Conservation (phyloP, 2,888 invertebrate species). For the Pollenia griseotomentosa region DNA sequence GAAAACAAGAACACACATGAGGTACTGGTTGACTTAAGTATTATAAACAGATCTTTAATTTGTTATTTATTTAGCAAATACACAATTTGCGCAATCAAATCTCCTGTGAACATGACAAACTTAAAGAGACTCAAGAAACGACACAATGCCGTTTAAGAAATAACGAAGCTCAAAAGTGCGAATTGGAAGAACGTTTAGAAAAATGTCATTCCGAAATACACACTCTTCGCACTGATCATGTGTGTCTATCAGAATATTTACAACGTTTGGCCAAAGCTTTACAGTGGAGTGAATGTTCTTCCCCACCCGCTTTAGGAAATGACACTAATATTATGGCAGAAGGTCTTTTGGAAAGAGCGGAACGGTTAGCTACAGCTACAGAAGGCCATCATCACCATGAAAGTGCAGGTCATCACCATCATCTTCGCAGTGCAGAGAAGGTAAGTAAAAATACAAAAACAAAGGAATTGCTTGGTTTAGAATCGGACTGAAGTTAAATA, state of each 20-base stretch:
- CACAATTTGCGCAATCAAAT: conserved; percentile 91
- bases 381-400: conserved; percentile 77
- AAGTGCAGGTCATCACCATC: conserved; percentile 66
- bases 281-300: conserved; percentile 84
- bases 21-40: conserved; percentile 84
- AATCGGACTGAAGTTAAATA: neutral
- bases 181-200: conserved; percentile 90
- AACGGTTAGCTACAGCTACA: conserved; percentile 86
- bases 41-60: neutral
- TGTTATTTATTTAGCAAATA: conserved; percentile 86
- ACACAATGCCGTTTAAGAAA: conserved; percentile 88
- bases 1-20: conserved; percentile 91
- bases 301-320: conserved; percentile 82
- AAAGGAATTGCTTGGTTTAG: neutral
- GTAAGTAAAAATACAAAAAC: conserved; percentile 1
- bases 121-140: conserved; percentile 85
- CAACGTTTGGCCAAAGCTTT: conserved; percentile 92
- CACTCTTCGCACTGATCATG: conserved; percentile 84
- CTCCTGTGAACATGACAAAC: conserved; percentile 89
- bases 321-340: conserved; percentile 86
- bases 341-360: conserved; percentile 92
- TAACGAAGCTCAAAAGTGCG: conserved; percentile 88
- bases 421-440: conserved; percentile 46
- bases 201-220: conserved; percentile 92
- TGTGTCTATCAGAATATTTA: conserved; percentile 89